Conservation (phyloP, 2,797 vertebrate species). For the Lutjanus argentimaculatus region DNA sequence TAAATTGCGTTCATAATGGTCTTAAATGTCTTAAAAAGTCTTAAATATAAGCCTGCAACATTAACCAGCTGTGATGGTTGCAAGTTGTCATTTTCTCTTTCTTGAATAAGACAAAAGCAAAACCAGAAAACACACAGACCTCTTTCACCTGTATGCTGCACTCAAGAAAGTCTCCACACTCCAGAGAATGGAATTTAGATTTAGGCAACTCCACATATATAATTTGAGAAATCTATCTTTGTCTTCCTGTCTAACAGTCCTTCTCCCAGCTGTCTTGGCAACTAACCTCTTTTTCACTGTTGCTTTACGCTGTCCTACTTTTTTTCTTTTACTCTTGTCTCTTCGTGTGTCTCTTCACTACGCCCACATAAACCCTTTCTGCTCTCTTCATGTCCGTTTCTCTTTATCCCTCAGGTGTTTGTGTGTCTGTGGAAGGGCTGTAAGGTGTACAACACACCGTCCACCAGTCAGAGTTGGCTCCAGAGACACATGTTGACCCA, state of each 20-base stretch:
- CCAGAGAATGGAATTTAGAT: neutral
- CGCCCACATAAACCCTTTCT: neutral
- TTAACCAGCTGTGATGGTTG: neutral
- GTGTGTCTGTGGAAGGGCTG: conserved; percentile 99
- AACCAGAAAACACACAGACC: neutral
- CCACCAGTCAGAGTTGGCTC: conserved; percentile 99
- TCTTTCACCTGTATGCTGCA: neutral
- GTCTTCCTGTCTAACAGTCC: neutral
- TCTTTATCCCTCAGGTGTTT: conserved; percentile 89
- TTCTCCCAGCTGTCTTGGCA: neutral
- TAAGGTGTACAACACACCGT: conserved; percentile 98
- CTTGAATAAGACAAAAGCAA: neutral
- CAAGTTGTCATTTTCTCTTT: neutral
- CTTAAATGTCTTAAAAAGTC: no score
- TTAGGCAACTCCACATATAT: neutral
- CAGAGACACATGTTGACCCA: conserved; percentile 99
- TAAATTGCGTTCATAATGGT: no score
- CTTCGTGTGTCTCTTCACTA: neutral
- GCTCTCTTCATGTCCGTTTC: neutral
- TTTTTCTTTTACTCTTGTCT: neutral
- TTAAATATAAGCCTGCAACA: neutral
- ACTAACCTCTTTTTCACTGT: neutral
- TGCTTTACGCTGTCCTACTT: neutral
- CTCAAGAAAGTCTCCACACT: neutral
- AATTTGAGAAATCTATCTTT: neutral